Conservation (phyloP, 1,140 invertebrate genomes). For the Papilio machaon region DNA sequence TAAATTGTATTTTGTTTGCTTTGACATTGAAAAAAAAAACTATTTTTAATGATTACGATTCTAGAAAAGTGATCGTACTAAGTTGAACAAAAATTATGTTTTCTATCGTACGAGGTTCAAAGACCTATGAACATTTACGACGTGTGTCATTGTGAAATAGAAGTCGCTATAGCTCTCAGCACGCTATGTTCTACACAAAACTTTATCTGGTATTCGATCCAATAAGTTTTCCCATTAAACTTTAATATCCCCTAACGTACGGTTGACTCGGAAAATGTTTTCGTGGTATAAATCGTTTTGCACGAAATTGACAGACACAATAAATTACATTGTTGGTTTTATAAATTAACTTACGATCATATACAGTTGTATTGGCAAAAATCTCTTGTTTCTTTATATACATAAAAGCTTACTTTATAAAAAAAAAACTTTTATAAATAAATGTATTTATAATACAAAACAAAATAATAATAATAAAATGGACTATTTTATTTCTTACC, state of each 20-base stretch:
- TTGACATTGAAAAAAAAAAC: no score
- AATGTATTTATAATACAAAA: no score
- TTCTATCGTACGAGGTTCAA: background rate
- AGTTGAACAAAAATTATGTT: background rate
- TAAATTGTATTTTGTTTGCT: no score
- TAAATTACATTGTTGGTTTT: background rate
- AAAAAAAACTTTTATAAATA: no score
- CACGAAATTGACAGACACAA: slow-evolving; percentile 4
- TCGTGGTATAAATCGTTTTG: slow-evolving; percentile 12
- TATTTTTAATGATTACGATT: no score
- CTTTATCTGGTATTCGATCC: slow-evolving; percentile 32
- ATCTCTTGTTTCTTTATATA: no score
- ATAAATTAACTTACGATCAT: background rate
- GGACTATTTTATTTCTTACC: no score
- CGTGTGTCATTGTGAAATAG: background rate
- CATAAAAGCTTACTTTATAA: no score
- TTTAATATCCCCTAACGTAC: slow-evolving; percentile 23
- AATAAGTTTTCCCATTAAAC: slow-evolving; percentile 33
- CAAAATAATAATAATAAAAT: no score
- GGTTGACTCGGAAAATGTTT: background rate
- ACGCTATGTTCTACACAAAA: slow-evolving; percentile 18
- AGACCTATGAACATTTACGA: slow-evolving; percentile 10
- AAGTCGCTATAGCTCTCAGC: background rate
- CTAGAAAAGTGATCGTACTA: background rate
- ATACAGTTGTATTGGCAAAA: background rate